A percentile compares a stretch with the other conserved stretches of the same genome.
These are phyloP conservation scores for Tokudaia tokunoshimensis DNA, from an alignment of 2,797 vertebrate genomes.

Conservation along the genomic window DNA sequence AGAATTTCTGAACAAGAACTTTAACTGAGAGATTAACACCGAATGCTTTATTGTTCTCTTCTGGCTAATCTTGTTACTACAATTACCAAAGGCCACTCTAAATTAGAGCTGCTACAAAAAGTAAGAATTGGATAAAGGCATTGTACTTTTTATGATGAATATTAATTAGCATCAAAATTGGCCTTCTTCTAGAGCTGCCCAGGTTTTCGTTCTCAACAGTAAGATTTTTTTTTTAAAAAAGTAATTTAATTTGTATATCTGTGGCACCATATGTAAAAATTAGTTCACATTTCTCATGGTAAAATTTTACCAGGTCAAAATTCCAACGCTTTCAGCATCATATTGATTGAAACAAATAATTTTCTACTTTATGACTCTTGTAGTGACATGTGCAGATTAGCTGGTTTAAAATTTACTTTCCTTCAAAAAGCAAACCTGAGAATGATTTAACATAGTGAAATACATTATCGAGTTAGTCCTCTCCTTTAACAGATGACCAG, in stretches of 20 bases:
- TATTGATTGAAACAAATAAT: slow-evolving; percentile 58
- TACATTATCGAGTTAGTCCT: background rate
- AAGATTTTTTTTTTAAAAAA: background rate
- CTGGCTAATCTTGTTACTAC: background rate
- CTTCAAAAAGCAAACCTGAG: slow-evolving; percentile 2
- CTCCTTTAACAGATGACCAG: slow-evolving; percentile 1
- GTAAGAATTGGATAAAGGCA: background rate
- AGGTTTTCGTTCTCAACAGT: slow-evolving; percentile 32
- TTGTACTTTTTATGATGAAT: background rate
- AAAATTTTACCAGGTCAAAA: background rate
- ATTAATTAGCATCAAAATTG: slow-evolving; percentile 31
- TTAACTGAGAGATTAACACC: background rate
- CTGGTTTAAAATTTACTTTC: slow-evolving; percentile 40
- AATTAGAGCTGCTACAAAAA: slow-evolving; percentile 15
- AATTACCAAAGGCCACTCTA: slow-evolving; percentile 12
- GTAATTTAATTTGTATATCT: background rate
- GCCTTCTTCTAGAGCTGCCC: background rate
- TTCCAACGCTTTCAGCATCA: background rate
- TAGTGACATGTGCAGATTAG: background rate
- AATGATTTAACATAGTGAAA: slow-evolving; percentile 4
- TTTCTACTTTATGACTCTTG: background rate
- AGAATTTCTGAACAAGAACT: background rate
- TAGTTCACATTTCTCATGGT: background rate
- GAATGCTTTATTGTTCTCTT: background rate
- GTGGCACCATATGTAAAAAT: background rate